Evolutionary conservation across 2,113 vertebrate genomes (phyloP).

Genomic region (Abramis brama): DNA sequence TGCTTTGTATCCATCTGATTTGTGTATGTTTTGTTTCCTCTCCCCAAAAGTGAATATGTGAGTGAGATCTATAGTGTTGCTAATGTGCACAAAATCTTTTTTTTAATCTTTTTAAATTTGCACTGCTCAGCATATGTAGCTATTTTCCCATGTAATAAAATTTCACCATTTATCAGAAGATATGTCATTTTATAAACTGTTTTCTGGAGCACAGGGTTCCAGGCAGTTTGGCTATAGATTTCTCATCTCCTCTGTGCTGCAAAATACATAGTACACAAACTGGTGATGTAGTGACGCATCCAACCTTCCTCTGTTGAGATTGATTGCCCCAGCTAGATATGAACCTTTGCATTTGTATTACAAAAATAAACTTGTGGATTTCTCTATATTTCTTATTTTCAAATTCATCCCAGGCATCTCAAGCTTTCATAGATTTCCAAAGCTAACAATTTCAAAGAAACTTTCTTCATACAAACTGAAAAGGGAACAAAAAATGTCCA

Average conservation of each 20-base stretch:
- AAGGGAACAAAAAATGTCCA: slow-evolving; percentile 52
- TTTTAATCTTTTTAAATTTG: slow-evolving; percentile 55
- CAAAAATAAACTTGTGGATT: slow-evolving; percentile 83
- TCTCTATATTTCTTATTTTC: slow-evolving; percentile 67
- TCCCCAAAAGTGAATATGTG: slow-evolving; percentile 55
- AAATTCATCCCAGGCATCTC: slow-evolving; percentile 51
- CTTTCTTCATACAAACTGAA: slow-evolving; percentile 61
- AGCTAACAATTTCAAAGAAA: slow-evolving; percentile 76
- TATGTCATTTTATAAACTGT: slow-evolving; percentile 51
- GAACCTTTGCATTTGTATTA: slow-evolving; percentile 76
- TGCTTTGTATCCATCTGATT: neutral
- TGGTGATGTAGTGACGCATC: slow-evolving; percentile 69
- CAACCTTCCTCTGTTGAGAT: slow-evolving; percentile 72
- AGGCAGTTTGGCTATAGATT: slow-evolving; percentile 69
- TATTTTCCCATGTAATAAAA: slow-evolving; percentile 59
- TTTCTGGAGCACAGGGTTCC: slow-evolving; percentile 61
- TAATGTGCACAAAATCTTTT: slow-evolving; percentile 63
- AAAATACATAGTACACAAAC: slow-evolving; percentile 67
- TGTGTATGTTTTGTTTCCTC: slow-evolving; percentile 48
- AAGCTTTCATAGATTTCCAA: slow-evolving; percentile 65
- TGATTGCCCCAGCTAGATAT: slow-evolving; percentile 79
- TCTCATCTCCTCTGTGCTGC: slow-evolving; percentile 69
- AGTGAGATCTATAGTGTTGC: slow-evolving; percentile 60
- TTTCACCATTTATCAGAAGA: slow-evolving; percentile 61
- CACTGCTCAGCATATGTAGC: slow-evolving; percentile 37